phyloP scores from a whole-genome alignment of 2,113 vertebrate species.

The Austrofundulus limnaeus region DNA sequence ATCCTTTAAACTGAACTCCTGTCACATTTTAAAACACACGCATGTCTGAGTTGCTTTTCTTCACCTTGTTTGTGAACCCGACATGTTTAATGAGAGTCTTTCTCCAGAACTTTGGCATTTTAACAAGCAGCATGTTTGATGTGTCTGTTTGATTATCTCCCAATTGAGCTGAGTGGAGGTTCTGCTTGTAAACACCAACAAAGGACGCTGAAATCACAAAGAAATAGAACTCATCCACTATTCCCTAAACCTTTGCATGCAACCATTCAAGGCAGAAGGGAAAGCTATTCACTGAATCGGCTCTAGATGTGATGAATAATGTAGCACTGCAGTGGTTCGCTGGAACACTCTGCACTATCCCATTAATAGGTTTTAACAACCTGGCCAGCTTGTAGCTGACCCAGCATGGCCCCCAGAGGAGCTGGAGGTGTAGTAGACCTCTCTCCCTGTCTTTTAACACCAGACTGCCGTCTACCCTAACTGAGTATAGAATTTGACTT shows the following conservation, averaged over 20 bases:
- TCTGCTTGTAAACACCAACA: constrained; percentile 64
- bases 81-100: constrained; percentile 70
- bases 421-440: constrained; percentile 47
- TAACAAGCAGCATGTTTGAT: constrained; percentile 72
- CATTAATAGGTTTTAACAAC: constrained; percentile 77
- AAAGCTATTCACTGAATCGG: constrained; percentile 57
- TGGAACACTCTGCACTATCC: constrained; percentile 51
- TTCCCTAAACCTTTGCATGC: constrained; percentile 43
- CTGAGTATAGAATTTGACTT: constrained; percentile 47
- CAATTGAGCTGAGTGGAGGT: constrained; percentile 57
- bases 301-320: constrained; percentile 69
- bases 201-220: constrained; percentile 56
- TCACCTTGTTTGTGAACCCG: constrained; percentile 67
- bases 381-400: constrained; percentile 68
- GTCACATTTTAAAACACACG: constrained; percentile 60
- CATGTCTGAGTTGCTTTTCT: constrained; percentile 43
- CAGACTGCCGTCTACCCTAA: constrained; percentile 29
- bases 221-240: constrained; percentile 47
- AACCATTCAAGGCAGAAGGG: constrained; percentile 31
- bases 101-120: constrained; percentile 60
- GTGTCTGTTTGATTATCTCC: constrained; percentile 71
- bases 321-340: constrained; percentile 64
- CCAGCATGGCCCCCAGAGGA: constrained; percentile 54
- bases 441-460: constrained; percentile 42
- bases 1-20: constrained; percentile 44